Conservation (phyloP, 2,113 vertebrate genomes). For the Callaeas wilsoni region DNA sequence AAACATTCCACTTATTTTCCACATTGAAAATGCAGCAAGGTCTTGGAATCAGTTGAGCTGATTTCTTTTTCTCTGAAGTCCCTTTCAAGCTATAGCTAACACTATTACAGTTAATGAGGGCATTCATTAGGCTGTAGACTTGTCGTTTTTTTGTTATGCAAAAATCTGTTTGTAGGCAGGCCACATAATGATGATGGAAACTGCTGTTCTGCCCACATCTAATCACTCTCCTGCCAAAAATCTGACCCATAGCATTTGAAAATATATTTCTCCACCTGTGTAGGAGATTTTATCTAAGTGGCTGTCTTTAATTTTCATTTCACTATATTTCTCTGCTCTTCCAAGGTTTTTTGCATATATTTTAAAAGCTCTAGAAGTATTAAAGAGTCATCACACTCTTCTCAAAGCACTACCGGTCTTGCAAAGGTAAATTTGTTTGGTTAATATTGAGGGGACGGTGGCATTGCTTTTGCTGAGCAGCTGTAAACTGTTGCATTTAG, state of each 20-base stretch:
- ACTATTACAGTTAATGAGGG: slow-evolving; percentile 56
- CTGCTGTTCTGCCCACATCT: slow-evolving; percentile 34
- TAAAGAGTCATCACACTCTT: neutral
- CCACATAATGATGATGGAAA: slow-evolving; percentile 62
- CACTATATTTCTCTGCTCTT: neutral
- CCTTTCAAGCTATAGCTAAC: slow-evolving; percentile 9
- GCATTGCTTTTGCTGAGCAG: neutral
- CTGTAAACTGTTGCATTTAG: neutral
- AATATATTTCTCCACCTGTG: neutral
- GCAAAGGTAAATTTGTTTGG: neutral
- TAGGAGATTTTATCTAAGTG: neutral
- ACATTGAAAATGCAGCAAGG: neutral
- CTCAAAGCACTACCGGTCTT: neutral
- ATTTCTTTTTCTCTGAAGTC: neutral
- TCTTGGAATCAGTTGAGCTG: neutral
- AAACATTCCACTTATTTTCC: slow-evolving; percentile 4
- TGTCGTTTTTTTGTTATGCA: slow-evolving; percentile 15
- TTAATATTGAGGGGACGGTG: rapidly evolving
- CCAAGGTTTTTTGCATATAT: rapidly evolving
- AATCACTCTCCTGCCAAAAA: slow-evolving; percentile 53
- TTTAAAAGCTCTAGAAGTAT: neutral
- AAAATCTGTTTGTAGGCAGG: slow-evolving; percentile 47
- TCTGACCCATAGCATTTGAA: slow-evolving; percentile 32
- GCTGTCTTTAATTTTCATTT: neutral
- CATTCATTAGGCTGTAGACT: slow-evolving; percentile 38